Evolutionary conservation across 2,888 invertebrate genomes (phyloP), one percentile per base, ranked within the genome.

Genomic region (Neoascia interrupta): DNA sequence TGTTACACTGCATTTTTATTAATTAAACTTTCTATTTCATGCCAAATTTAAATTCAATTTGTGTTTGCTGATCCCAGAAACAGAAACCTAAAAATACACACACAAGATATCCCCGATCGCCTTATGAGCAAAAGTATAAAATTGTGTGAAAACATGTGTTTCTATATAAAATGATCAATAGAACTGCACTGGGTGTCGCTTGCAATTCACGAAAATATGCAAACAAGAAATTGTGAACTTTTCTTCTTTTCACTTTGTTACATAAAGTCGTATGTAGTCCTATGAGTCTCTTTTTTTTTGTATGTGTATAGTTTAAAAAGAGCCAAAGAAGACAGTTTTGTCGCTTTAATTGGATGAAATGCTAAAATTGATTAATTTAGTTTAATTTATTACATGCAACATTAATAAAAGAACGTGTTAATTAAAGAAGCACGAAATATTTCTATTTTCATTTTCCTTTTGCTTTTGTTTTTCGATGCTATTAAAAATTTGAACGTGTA

Each of bases 1-100:
- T n/a, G n/a, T n/a, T n/a, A n/a, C n/a, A n/a, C n/a, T n/a, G n/a
- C 81, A 68, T 82, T 84, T 76, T 84, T 83, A 84, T 82, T 83
- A 85, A 82, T 83, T 82, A 82, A 83, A 83, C 83, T 84, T 83
- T 84, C 84, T 84, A 87, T 87, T 87, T 87, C 87, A 87, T 87
- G 87, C 84, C 85, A 87, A 86, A 87, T 87, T 87, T 87, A 84
- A 84, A 85, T 85, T 84, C 84, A 84, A 85, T 85, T 84, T 85
- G 84, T 83, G 83, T 81, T 83, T 82, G 83, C 75, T 83, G 83
- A 84, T 83, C 83, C 83, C 82, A 83, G 83, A 60, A 60, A 81
- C 82, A 83, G 83, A 60, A 60, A 81, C 80, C 81, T 82, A 82
- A 82, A 83, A 82, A 83, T 83, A 82, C 81, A 5, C 31, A n/a